Evolutionary conservation across 2,888 invertebrate species (phyloP).

Genomic region (Ormyrus rosae): DNA sequence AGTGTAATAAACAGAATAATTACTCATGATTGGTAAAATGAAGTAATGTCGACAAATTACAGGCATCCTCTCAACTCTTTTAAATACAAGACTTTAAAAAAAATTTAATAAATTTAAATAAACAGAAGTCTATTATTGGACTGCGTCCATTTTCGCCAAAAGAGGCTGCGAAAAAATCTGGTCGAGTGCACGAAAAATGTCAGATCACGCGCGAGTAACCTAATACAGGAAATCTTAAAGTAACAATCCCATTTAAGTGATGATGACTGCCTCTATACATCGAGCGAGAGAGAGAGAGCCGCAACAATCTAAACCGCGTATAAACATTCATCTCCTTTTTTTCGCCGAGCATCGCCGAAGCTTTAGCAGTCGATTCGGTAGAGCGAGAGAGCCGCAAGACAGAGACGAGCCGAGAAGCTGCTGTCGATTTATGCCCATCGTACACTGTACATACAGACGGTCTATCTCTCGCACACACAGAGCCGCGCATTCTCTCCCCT

Average conservation of each 20-base stretch:
- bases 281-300: not conserved
- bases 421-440: constrained; percentile 33
- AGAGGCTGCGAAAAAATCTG: not conserved
- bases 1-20: constrained; percentile 31
- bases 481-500: not conserved
- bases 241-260: constrained; percentile 20
- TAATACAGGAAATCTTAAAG: constrained; percentile 22
- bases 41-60: constrained; percentile 12
- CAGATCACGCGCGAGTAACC: no score
- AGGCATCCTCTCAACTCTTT: not conserved
- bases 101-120: not conserved
- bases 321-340: constrained; percentile 42
- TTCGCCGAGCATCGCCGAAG: not conserved
- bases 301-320: constrained; percentile 1
- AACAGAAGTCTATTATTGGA: no score
- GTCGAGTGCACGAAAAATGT: not conserved
- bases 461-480: not conserved
- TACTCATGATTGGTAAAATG: constrained; percentile 12
- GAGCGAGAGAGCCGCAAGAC: not conserved
- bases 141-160: no score
- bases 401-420: not conserved
- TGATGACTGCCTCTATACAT: not conserved
- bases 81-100: not conserved
- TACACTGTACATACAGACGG: not conserved
- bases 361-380: constrained; percentile 18